phyloP scores from a whole-genome alignment of 2,797 vertebrate species.

The Eurystomus glaucurus region DNA sequence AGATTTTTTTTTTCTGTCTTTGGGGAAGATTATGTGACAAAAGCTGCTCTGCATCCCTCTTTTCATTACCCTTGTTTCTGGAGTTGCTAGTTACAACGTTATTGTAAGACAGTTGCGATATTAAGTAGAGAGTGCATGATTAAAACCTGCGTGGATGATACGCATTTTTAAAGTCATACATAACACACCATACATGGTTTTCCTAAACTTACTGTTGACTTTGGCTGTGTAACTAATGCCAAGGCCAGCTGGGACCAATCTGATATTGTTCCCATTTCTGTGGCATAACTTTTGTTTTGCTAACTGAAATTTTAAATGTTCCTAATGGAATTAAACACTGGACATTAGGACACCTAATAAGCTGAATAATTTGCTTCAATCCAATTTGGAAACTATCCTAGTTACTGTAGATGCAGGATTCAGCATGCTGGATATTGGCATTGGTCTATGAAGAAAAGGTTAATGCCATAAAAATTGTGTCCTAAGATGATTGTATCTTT shows the following conservation, averaged over 20 bases:
- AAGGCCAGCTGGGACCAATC: not conserved
- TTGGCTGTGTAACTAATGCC: not conserved
- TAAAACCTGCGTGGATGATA: not conserved
- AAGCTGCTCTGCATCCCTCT: not conserved
- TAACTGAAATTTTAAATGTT: not conserved
- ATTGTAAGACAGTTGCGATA: not conserved
- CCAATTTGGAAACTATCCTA: conserved; percentile 16
- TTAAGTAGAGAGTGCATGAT: not conserved
- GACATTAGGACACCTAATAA: conserved; percentile 5
- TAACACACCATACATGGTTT: not conserved
- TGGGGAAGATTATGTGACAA: not conserved
- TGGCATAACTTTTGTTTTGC: not conserved
- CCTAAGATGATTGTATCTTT: conserved; percentile 14
- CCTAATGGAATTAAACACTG: conserved; percentile 23
- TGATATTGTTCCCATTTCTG: not conserved
- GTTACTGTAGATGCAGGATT: not conserved
- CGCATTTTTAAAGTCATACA: not conserved
- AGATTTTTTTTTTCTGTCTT: not conserved
- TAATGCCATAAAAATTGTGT: conserved; percentile 15
- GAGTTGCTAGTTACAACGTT: not conserved
- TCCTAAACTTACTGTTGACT: not conserved
- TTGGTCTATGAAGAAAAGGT: conserved; percentile 4
- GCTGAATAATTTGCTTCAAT: conserved; percentile 41
- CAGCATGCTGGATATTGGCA: not conserved
- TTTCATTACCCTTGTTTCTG: not conserved